These are phyloP conservation scores for Teleopsis dalmanni DNA, from an alignment of 1,140 invertebrate species.

Conservation along the genomic window DNA sequence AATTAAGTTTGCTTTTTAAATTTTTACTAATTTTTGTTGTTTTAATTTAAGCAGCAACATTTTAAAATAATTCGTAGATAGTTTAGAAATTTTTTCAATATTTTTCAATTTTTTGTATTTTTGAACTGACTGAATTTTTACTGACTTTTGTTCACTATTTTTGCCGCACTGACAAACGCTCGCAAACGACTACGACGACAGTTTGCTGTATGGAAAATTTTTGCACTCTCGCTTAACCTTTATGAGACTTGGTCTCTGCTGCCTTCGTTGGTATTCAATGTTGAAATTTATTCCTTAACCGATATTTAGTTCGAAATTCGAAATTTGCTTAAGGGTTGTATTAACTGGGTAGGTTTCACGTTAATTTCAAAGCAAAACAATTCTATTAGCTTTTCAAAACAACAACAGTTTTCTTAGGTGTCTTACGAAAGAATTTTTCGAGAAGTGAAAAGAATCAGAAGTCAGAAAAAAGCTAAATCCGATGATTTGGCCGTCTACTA, in stretches of 20 bases:
- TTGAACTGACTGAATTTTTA: not conserved
- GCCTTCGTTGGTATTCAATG: no score
- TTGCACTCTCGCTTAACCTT: conserved; percentile 15
- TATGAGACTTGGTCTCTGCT: conserved; percentile 6
- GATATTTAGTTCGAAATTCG: conserved; percentile 5
- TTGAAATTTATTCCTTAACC: no score
- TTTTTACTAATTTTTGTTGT: not conserved
- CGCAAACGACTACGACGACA: conserved; percentile 12
- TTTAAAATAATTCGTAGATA: no score
- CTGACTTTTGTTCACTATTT: not conserved
- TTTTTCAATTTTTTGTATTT: conserved; percentile 2
- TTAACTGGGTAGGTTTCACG: not conserved
- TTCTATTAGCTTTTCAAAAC: no score
- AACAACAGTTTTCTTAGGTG: no score
- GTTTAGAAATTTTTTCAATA: conserved; percentile 4
- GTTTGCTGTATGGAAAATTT: conserved; percentile 16
- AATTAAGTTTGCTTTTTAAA: not conserved
- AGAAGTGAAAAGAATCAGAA: no score
- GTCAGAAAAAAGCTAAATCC: no score
- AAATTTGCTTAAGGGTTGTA: not conserved
- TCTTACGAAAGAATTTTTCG: no score
- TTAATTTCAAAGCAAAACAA: no score
- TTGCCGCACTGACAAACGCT: conserved; percentile 2
- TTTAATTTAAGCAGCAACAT: not conserved
- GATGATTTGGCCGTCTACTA: no score